Evolutionary conservation across 2,113 vertebrate genomes (phyloP).

Genomic region (Engraulis encrasicolus): DNA sequence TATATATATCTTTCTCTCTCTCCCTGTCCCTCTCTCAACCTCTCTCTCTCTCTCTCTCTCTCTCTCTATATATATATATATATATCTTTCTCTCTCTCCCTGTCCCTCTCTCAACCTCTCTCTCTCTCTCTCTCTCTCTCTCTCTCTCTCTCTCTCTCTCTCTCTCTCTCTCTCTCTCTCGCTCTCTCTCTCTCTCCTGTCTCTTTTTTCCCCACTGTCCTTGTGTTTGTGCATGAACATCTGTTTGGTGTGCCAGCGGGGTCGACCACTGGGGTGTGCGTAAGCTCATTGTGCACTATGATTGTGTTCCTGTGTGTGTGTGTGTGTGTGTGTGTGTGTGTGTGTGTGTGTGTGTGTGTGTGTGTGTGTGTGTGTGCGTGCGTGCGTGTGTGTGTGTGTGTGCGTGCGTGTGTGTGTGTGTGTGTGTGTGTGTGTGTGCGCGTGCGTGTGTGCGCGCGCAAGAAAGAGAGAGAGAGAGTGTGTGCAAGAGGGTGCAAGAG

Average conservation of each 20-base stretch:
- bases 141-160: background rate
- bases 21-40: no score
- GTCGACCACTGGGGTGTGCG: background rate
- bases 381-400: conserved; percentile 38
- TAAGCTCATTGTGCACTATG: background rate
- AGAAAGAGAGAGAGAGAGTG: no score
- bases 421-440: conserved; percentile 18
- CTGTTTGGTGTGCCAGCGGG: background rate
- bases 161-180: background rate
- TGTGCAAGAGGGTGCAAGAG: conserved; percentile 9
- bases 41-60: no score
- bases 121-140: background rate
- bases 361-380: background rate
- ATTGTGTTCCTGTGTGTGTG: background rate
- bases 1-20: no score
- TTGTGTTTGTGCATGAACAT: background rate
- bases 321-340: background rate
- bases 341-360: background rate
- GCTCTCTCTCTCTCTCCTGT: no score
- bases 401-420: conserved; percentile 22
- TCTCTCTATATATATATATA: no score
- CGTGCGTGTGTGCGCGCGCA: no score
- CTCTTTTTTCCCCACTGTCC: background rate
- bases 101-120: no score
- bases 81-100: no score